These are phyloP conservation scores for Morone chrysops DNA, from an alignment of 2,113 vertebrate species.

Conservation along the genomic window DNA sequence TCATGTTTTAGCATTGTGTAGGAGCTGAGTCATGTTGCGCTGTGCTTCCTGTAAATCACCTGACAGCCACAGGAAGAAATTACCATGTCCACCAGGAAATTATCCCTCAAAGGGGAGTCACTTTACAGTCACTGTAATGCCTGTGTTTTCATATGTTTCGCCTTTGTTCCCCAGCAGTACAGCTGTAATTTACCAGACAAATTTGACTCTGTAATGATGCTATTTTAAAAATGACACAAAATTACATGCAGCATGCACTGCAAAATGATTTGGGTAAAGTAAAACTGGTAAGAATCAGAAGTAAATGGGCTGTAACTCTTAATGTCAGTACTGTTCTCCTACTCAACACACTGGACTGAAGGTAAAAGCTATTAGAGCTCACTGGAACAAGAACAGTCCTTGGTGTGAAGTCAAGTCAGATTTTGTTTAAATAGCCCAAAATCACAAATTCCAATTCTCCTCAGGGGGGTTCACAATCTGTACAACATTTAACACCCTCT, in stretches of 20 bases:
- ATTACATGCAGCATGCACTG: background rate
- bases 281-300: background rate
- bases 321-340: background rate
- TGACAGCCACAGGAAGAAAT: background rate
- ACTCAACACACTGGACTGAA: background rate
- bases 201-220: background rate
- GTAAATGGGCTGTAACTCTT: constrained; percentile 7
- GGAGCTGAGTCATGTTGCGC: constrained; percentile 35
- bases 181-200: background rate
- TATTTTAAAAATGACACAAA: background rate
- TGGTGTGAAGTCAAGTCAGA: too few relatives aligned
- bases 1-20: background rate
- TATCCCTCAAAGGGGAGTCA: background rate
- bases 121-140: background rate
- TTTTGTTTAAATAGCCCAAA: too few relatives aligned
- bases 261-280: background rate
- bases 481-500: too few relatives aligned
- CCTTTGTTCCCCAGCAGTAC: background rate
- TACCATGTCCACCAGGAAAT: background rate
- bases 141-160: background rate
- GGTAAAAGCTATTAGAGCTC: background rate
- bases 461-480: too few relatives aligned
- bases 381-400: too few relatives aligned
- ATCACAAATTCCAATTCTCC: too few relatives aligned
- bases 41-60: constrained; percentile 19